phyloP scores from a whole-genome alignment of 2,113 vertebrate genomes.

The Paracanthobrama guichenoti region DNA sequence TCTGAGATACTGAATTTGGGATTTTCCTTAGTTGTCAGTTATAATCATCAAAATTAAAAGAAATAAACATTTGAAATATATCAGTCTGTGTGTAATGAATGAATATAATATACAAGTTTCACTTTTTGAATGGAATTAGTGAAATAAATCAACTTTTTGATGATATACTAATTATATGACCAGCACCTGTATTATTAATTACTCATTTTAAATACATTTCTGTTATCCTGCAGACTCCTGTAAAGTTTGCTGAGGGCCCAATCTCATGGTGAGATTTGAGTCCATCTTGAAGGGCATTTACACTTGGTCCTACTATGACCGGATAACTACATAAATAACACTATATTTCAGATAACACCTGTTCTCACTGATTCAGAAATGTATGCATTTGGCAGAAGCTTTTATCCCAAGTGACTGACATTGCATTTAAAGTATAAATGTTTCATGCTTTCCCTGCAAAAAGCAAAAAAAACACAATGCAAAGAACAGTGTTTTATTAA shows the following conservation, averaged over 20 bases:
- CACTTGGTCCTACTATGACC: not conserved
- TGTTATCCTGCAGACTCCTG: not conserved
- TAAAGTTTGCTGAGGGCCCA: not conserved
- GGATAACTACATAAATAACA: not conserved
- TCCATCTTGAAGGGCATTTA: not conserved
- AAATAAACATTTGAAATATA: too few relatives aligned
- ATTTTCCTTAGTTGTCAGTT: too few relatives aligned
- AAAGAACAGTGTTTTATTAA: conserved; percentile 19
- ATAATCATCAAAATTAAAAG: too few relatives aligned
- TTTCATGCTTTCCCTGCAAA: not conserved
- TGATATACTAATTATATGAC: too few relatives aligned
- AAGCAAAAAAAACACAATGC: conserved; percentile 7
- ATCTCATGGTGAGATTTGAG: not conserved
- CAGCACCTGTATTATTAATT: too few relatives aligned
- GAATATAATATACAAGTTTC: too few relatives aligned
- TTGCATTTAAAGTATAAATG: not conserved
- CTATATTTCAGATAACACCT: not conserved
- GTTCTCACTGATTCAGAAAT: not conserved
- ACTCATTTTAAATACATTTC: not conserved
- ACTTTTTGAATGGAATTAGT: too few relatives aligned
- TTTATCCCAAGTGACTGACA: not conserved
- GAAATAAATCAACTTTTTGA: too few relatives aligned
- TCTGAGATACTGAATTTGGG: too few relatives aligned
- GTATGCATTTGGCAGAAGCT: not conserved
- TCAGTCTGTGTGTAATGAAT: too few relatives aligned